Conservation (phyloP, 1,140 invertebrate genomes). For the Vollenhovia emeryi region DNA sequence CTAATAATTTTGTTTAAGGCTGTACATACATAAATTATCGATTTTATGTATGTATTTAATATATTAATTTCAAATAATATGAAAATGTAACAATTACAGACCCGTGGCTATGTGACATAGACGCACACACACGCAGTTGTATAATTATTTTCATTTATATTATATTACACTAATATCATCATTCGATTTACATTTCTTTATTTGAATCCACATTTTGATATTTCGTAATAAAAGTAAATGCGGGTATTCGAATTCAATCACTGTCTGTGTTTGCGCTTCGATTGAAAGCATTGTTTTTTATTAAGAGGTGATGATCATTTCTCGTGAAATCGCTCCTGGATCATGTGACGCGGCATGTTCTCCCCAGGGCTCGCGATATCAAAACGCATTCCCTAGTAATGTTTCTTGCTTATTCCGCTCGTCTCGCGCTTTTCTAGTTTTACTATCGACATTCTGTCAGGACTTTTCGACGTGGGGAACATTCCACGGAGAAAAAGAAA, state of each 20-base stretch:
- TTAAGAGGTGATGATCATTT: background rate
- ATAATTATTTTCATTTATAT: background rate
- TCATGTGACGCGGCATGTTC: background rate
- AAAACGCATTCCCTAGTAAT: slow-evolving; percentile 27
- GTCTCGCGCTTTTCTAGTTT: slow-evolving; percentile 21
- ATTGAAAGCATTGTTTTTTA: background rate
- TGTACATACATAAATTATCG: background rate
- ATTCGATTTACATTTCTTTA: background rate
- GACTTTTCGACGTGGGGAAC: background rate
- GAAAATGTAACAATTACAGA: background rate
- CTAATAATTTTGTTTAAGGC: no score
- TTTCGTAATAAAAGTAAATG: background rate
- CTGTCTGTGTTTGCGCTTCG: background rate
- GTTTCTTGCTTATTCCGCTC: slow-evolving; percentile 31
- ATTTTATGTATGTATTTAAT: background rate
- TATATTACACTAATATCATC: background rate
- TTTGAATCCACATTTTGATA: background rate
- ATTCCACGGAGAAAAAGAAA: slow-evolving; percentile 22
- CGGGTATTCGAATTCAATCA: background rate
- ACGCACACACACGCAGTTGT: no score
- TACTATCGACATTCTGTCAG: slow-evolving; percentile 61
- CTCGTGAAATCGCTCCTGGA: background rate
- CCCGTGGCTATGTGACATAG: no score
- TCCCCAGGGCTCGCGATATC: background rate
- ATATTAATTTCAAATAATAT: background rate